These are phyloP conservation scores for Hipposideros larvatus DNA, from an alignment of 2,797 vertebrate species.

Conservation along the genomic window DNA sequence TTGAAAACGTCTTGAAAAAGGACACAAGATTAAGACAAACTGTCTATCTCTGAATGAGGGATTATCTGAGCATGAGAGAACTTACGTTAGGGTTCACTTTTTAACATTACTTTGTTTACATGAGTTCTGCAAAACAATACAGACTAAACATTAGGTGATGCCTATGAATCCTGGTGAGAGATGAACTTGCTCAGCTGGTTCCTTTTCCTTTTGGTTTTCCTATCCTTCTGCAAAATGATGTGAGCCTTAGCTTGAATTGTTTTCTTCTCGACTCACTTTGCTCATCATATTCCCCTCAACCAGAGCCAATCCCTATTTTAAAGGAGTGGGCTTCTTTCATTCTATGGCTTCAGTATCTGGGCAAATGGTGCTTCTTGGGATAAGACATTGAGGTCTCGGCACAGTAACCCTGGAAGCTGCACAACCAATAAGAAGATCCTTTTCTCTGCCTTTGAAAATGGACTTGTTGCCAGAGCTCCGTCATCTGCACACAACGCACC, in stretches of 20 bases:
- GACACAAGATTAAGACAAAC: background rate
- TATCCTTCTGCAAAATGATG: background rate
- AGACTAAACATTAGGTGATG: rapidly evolving
- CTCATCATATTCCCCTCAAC: background rate
- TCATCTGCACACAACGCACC: background rate
- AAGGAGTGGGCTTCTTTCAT: background rate
- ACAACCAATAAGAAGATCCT: background rate
- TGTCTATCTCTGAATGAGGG: background rate
- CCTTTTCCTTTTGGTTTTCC: background rate
- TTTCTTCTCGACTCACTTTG: background rate
- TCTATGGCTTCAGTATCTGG: background rate
- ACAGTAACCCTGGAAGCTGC: background rate
- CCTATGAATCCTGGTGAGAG: background rate
- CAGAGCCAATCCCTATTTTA: background rate
- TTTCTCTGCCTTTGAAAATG: background rate
- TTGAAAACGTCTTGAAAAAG: background rate
- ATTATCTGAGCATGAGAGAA: background rate
- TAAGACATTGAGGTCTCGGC: background rate
- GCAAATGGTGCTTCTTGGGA: background rate
- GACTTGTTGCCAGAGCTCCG: background rate
- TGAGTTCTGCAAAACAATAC: background rate
- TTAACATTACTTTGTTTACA: background rate
- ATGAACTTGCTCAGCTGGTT: background rate
- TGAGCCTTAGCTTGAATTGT: background rate
- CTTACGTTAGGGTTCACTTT: background rate